These are phyloP conservation scores for Epiblema foenella DNA, from an alignment of 2,888 invertebrate genomes.

Conservation along the genomic window DNA sequence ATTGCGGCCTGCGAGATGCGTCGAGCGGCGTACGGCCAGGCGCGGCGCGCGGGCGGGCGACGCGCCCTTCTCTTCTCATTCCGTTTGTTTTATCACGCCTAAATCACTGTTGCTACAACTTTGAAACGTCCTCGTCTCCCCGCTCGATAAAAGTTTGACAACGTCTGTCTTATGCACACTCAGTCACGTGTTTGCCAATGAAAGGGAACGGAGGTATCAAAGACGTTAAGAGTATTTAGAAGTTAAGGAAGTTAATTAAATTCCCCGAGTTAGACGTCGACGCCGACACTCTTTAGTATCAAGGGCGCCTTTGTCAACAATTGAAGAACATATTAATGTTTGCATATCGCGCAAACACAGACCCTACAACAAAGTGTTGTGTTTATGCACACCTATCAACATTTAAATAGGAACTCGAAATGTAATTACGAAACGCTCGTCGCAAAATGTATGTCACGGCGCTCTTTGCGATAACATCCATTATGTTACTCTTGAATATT, in stretches of 20 bases:
- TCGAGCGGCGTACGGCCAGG: conserved; percentile 3
- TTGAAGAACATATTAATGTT: conserved; percentile 77
- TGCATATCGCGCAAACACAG: conserved; percentile 77
- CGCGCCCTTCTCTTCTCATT: conserved; percentile 63
- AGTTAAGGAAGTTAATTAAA: conserved; percentile 85
- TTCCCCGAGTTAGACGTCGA: conserved; percentile 78
- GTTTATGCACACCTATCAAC: conserved; percentile 41
- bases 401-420: conserved; percentile 60
- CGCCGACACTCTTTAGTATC: conserved; percentile 76
- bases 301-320: conserved; percentile 80
- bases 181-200: conserved; percentile 75
- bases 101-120: conserved; percentile 81
- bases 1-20: conserved; percentile 65
- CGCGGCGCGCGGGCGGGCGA: conserved; percentile 22
- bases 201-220: conserved; percentile 78
- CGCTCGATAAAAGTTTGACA: conserved; percentile 80
- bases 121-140: conserved; percentile 58
- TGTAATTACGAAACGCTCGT: conserved; percentile 72
- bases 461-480: conserved; percentile 34
- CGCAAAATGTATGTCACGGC: conserved; percentile 56
- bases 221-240: conserved; percentile 84
- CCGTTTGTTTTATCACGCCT: conserved; percentile 80
- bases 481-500: conserved; percentile 36
- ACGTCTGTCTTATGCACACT: conserved; percentile 75
- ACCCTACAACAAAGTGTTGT: conserved; percentile 61